Conservation (phyloP, 2,888 invertebrate species). For the Hipparchia semele region DNA sequence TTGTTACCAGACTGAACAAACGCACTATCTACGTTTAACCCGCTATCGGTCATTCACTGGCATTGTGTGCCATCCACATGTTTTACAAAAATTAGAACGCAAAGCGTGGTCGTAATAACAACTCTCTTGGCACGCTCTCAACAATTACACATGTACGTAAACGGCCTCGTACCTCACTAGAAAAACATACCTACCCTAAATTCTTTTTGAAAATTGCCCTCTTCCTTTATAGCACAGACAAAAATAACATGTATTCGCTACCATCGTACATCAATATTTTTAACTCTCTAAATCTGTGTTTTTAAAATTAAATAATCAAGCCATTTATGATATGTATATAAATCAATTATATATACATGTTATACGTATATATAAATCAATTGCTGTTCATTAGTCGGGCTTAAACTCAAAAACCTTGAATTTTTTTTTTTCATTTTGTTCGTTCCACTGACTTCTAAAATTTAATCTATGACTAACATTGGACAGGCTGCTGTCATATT, state of each 20-base stretch:
- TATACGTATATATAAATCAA: too few relatives aligned
- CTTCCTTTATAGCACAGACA: neutral
- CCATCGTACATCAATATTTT: neutral
- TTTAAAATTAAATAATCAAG: too few relatives aligned
- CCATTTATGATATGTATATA: too few relatives aligned
- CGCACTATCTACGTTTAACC: constrained; percentile 34
- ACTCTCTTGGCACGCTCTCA: constrained; percentile 64
- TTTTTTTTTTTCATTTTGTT: too few relatives aligned
- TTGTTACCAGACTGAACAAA: constrained; percentile 27
- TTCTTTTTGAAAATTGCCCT: constrained; percentile 15
- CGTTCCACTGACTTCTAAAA: too few relatives aligned
- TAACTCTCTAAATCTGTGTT: too few relatives aligned
- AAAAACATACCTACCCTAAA: constrained; percentile 13
- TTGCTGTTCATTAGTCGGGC: too few relatives aligned
- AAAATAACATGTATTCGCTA: neutral
- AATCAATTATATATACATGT: too few relatives aligned
- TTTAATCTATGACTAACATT: too few relatives aligned
- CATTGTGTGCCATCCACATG: constrained; percentile 37
- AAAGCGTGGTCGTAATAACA: constrained; percentile 49
- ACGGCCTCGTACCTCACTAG: constrained; percentile 34
- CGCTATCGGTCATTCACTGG: constrained; percentile 70
- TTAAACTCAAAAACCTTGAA: too few relatives aligned
- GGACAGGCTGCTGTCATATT: too few relatives aligned
- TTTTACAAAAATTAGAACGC: constrained; percentile 53
- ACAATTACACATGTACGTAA: constrained; percentile 51